Conservation (phyloP, 2,797 vertebrate genomes). For the Rhabdophis nuchalis region DNA sequence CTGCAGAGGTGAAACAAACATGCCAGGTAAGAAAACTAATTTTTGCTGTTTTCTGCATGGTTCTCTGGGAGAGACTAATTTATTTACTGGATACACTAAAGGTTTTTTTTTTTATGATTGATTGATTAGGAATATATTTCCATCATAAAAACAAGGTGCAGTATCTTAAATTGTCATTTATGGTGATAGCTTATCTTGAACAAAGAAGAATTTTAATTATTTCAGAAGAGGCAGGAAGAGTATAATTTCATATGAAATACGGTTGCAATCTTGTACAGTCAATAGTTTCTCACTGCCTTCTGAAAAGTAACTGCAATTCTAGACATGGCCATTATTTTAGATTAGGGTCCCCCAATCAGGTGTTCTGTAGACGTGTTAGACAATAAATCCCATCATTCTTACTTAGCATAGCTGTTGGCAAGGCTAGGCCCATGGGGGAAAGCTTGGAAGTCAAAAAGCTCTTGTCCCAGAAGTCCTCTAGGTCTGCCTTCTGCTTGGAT, state of each 20-base stretch:
- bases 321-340: not conserved
- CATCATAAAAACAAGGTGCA: not conserved
- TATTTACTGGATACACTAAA: not conserved
- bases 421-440: not conserved
- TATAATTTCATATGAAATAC: not conserved
- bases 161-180: conserved; percentile 35
- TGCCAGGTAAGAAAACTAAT: conserved; percentile 34
- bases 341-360: not conserved
- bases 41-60: conserved; percentile 22
- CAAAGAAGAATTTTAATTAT: not conserved
- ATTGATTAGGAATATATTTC: not conserved
- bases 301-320: not conserved
- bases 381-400: not conserved
- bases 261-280: not conserved
- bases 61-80: not conserved
- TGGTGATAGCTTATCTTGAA: not conserved
- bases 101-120: not conserved
- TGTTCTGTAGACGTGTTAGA: not conserved
- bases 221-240: not conserved
- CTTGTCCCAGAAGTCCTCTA: not conserved
- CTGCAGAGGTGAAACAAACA: conserved; percentile 36
- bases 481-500: not conserved
- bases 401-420: not conserved
- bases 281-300: not conserved
- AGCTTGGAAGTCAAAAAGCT: not conserved